Conservation (phyloP, 1,140 invertebrate genomes). For the Aphelenchoides avenae region DNA sequence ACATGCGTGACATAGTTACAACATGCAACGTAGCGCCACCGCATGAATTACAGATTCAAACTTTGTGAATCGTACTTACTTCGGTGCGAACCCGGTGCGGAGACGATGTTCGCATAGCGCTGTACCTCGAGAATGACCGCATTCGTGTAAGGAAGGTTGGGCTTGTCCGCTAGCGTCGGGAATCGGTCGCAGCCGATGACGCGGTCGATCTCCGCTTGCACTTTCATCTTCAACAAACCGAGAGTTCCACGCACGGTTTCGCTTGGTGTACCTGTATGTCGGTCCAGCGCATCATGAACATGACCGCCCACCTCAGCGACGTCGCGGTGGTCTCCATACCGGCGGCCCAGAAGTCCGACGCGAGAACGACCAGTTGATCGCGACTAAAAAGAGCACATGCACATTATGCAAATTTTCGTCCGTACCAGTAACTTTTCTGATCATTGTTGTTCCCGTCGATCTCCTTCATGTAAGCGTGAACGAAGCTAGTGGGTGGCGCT, state of each 20-base stretch:
- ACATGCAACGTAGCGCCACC: no score
- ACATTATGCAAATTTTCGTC: no score
- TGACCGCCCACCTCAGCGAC: constrained; percentile 1
- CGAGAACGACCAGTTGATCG: no score
- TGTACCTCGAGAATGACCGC: constrained; percentile 7
- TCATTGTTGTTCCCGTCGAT: neutral
- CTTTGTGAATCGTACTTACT: no score
- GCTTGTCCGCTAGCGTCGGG: constrained; percentile 2
- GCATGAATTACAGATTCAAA: no score
- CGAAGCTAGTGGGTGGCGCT: neutral
- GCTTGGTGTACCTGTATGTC: constrained; percentile 13
- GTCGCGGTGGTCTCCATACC: constrained; percentile 7
- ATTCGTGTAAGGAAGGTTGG: neutral
- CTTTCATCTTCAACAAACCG: no score
- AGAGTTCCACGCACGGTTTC: no score
- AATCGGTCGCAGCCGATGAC: neutral
- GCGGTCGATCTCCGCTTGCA: neutral
- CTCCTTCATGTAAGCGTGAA: constrained; percentile 2
- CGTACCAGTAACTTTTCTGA: no score
- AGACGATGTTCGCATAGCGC: constrained; percentile 9
- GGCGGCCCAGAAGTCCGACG: constrained; percentile 10
- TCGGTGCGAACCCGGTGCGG: no score
- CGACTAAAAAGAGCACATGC: no score
- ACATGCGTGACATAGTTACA: no score
- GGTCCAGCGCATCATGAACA: constrained; percentile 2